Conservation (phyloP, 2,888 invertebrate genomes). For the Helicoverpa assulta region DNA sequence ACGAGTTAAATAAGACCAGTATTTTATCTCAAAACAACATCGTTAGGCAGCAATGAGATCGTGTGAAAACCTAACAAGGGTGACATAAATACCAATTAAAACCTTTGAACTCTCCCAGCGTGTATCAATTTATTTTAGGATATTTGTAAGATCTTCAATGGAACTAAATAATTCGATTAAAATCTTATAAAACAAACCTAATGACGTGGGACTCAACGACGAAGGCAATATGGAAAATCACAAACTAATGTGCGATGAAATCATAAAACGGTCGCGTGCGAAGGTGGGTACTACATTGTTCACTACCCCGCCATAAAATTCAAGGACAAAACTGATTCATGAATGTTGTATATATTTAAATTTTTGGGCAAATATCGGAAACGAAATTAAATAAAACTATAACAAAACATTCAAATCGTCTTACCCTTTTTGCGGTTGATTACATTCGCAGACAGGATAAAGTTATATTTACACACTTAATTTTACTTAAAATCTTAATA, state of each 20-base stretch:
- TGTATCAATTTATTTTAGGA: slow-evolving; percentile 14
- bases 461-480: slow-evolving; percentile 62
- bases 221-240: slow-evolving; percentile 72
- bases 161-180: slow-evolving; percentile 16
- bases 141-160: slow-evolving; percentile 11
- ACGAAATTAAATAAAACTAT: slow-evolving; percentile 38
- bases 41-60: slow-evolving; percentile 50
- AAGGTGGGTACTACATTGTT: slow-evolving; percentile 54
- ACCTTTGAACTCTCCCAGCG: slow-evolving; percentile 32
- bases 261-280: slow-evolving; percentile 71
- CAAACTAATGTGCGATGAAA: slow-evolving; percentile 70
- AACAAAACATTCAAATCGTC: slow-evolving; percentile 51
- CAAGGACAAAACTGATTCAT: slow-evolving; percentile 60
- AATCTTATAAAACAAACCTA: slow-evolving; percentile 47
- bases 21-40: slow-evolving; percentile 53
- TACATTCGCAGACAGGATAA: slow-evolving; percentile 63
- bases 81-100: slow-evolving; percentile 54
- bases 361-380: slow-evolving; percentile 32
- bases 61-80: slow-evolving; percentile 39
- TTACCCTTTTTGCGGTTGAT: slow-evolving; percentile 70
- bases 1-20: slow-evolving; percentile 47
- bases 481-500: slow-evolving; percentile 44
- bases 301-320: slow-evolving; percentile 61
- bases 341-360: slow-evolving; percentile 17
- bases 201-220: slow-evolving; percentile 71